Base-by-base conservation (phyloP, 2,113 vertebrate species). In the Rallus limicola region DNA sequence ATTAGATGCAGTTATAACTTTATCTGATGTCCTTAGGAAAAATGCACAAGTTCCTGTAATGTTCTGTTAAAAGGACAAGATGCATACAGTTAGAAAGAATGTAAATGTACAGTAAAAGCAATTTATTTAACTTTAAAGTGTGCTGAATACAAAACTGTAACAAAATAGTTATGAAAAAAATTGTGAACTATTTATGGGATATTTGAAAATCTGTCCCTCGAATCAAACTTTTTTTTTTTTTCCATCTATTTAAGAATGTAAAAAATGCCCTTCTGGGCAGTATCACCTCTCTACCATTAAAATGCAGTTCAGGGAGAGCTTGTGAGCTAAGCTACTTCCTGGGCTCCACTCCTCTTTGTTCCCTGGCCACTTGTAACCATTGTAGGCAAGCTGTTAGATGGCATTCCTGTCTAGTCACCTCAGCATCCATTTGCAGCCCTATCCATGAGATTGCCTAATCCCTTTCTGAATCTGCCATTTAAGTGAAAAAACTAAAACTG, bases 41-140 rank as follows among this genome's bases (percentile, higher is more conserved):
- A 98, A 99, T 31, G 98, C 97, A 94, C 98, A 99, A 31, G 71
- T 98, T 78, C 98, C 98, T 56, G 93, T 96, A 70, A 98, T 88
- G 58, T 96, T 95, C 98, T 99, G 92, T 75, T 91, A 91, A 69
- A 72, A 84, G 52, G 28, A 81, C 18, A 90, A 88, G 91, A 92
- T 31, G 14, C 7, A 72, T 33, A 26, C 4, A 42, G 23, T 69
- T 94, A 67, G 53, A 93, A 89, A 86, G 10, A 56, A 78, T 23
- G 60, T 4, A 75, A 2, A 0, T 5, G 6, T 59, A 80, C 17
- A 62, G n/a, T 18, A 65, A 36, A 84, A 70, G 4, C 24, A 67
- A 71, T 86, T 52, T 52, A 48, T 19, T 68, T 71, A 5, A 62
- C 6, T 58, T 77, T 8, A 50, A 79, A 78, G 40, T 20, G 9